Evolutionary conservation across 2,797 vertebrate species (phyloP).

Genomic region (Nasua narica): DNA sequence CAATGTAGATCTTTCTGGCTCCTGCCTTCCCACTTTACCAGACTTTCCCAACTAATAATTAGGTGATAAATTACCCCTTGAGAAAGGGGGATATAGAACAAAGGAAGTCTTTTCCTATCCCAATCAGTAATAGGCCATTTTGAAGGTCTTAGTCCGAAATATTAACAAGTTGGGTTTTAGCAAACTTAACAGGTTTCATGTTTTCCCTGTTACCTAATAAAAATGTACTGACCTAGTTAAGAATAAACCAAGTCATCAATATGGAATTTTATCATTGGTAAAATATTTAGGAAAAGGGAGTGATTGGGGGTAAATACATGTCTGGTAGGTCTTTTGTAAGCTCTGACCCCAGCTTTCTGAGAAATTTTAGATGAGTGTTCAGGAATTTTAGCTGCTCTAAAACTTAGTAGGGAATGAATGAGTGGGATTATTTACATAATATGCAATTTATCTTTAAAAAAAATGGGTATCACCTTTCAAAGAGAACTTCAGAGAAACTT

Average conservation of each 20-base stretch:
- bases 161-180: neutral
- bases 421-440: neutral
- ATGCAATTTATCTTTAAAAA: neutral
- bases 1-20: neutral
- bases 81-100: neutral
- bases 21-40: neutral
- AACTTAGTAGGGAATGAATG: neutral
- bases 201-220: conserved; percentile 17
- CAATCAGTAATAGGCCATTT: neutral
- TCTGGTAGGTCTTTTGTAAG: neutral
- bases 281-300: conserved; percentile 3
- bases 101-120: neutral
- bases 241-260: neutral
- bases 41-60: neutral
- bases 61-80: neutral
- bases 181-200: neutral
- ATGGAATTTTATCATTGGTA: neutral
- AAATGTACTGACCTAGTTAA: neutral
- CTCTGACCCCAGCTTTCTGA: neutral
- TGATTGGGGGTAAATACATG: neutral
- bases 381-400: neutral
- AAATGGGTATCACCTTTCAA: neutral
- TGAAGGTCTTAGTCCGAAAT: conserved; percentile 20
- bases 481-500: neutral
- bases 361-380: neutral